Base-by-base conservation (phyloP, 2,113 vertebrate genomes). In the Sander vitreus region DNA sequence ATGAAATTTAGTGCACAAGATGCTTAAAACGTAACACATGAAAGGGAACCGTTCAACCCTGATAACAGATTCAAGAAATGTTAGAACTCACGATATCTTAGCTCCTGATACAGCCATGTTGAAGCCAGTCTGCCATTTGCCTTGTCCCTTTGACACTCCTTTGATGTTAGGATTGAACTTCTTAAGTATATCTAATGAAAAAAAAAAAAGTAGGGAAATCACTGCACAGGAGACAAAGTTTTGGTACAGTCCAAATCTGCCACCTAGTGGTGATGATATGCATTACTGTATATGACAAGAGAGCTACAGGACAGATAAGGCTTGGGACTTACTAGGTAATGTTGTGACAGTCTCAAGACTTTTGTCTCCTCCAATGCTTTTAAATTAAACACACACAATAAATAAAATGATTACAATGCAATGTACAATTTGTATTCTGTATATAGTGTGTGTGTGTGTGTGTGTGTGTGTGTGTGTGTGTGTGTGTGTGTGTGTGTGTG, bases 351-450 rank as follows among this genome's bases (percentile, higher is more conserved):
- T 96, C 45, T 97, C 96, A 75, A 99, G 89, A 4, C 58, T 81
- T 21, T 93, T 88, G 69, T 99, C 97, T 65, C 97, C 97, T 85
- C 98, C 98, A 13, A 96, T 95, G 89, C 98, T 99, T 80, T 62
- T 85, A 73, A 88, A 78, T 48, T 82, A 81, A 89, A 93, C 11
- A 73, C 2, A 71, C 86, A 2, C 21, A 60, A 82, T 73, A 1
- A 68, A 65, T 23, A 6, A 36, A 64, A 54, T 53, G 6, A 65
- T 47, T 9, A 63, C 7, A 80, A 15, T 36, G 4, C 23, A 67
- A 13, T 4, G 1, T 10, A 11, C 2, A 72, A 3, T 0, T n/a
- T 60, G 15, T 65, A 3, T 27, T 73, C 6, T 65, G 25, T 48
- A 1, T 36, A 15, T 6, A 21, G 3, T 73, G n/a, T 58, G 39